These are phyloP conservation scores for Cynopterus brachyotis DNA, from an alignment of 2,113 vertebrate genomes.

Conservation along the genomic window DNA sequence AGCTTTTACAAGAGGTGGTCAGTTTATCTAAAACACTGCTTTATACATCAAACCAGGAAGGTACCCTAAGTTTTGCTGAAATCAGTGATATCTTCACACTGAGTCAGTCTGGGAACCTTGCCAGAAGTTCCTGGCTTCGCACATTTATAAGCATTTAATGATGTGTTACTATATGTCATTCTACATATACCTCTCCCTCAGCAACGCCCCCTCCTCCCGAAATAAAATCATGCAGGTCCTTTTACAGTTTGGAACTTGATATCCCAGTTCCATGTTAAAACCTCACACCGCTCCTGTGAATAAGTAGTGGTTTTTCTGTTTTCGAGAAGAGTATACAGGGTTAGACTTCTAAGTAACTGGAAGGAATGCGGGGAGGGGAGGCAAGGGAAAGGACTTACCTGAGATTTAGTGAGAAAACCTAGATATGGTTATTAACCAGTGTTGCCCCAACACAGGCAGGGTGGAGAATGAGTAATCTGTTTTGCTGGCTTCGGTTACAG, in stretches of 20 bases:
- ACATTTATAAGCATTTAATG: neutral
- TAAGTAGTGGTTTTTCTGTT: neutral
- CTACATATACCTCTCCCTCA: neutral
- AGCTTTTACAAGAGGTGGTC: neutral
- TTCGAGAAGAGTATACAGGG: neutral
- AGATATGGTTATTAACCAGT: too few relatives aligned
- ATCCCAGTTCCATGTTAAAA: neutral
- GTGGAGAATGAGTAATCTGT: too few relatives aligned
- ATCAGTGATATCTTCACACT: neutral
- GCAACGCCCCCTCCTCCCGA: neutral
- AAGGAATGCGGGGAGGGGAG: neutral
- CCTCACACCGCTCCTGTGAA: neutral
- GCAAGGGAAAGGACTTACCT: too few relatives aligned
- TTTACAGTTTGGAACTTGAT: neutral
- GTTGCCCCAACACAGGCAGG: too few relatives aligned
- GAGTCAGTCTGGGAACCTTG: neutral
- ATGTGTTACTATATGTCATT: neutral
- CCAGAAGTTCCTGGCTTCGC: neutral
- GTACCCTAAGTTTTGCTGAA: neutral
- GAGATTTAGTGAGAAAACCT: too few relatives aligned
- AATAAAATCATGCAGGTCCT: neutral
- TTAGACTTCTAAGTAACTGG: neutral
- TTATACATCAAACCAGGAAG: neutral
- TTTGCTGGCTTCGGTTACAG: conserved; percentile 34
- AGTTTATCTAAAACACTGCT: neutral